Conservation (phyloP, 2,888 invertebrate species). For the Pyrochroa serraticornis region DNA sequence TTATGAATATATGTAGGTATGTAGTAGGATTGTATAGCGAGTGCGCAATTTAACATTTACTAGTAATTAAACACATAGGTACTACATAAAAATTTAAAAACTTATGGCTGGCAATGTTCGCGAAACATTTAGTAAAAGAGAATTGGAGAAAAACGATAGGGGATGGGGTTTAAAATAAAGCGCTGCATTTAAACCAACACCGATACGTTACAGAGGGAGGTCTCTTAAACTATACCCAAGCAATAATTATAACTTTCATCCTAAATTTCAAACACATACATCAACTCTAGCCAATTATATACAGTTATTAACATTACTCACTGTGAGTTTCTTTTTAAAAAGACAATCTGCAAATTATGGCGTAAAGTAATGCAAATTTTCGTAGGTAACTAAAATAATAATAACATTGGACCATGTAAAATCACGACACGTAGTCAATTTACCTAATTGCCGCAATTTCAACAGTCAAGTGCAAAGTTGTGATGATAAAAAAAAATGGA, state of each 20-base stretch:
- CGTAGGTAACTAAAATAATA: too few relatives aligned
- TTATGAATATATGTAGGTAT: constrained; percentile 12
- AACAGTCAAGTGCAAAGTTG: too few relatives aligned
- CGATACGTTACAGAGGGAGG: constrained; percentile 7
- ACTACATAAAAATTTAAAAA: constrained; percentile 10
- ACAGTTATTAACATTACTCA: constrained; percentile 7
- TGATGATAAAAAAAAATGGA: too few relatives aligned
- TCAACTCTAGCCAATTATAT: constrained; percentile 5
- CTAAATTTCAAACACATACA: constrained; percentile 8
- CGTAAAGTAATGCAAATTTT: too few relatives aligned
- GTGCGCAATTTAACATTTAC: constrained; percentile 23
- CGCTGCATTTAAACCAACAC: constrained; percentile 20
- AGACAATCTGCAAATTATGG: constrained; percentile 7
- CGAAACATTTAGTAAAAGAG: too few relatives aligned
- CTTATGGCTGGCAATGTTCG: constrained; percentile 4
- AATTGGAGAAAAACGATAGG: constrained; percentile 7
- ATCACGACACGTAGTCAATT: too few relatives aligned
- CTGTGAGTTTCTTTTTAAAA: constrained; percentile 24
- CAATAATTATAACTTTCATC: constrained; percentile 4
- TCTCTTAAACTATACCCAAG: constrained; percentile 24
- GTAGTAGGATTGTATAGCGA: constrained; percentile 14
- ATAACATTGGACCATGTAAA: too few relatives aligned
- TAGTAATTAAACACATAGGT: constrained; percentile 8
- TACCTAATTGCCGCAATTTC: too few relatives aligned
- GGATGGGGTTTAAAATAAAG: constrained; percentile 6